Conservation (phyloP, 2,113 vertebrate species). For the Cephalopholis sonnerati region DNA sequence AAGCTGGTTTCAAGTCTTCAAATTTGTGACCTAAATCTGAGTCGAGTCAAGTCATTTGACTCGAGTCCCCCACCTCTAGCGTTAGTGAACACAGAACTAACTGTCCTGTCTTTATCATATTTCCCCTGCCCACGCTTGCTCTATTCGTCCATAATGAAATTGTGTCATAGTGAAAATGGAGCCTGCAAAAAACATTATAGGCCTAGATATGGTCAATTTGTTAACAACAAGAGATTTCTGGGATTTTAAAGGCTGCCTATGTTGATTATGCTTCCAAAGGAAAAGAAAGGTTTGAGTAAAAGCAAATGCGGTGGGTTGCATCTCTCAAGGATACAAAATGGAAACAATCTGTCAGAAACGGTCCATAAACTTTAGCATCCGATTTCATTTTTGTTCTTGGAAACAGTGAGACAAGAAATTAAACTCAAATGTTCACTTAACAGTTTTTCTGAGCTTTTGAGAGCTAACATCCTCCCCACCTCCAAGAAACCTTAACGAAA, state of each 20-base stretch:
- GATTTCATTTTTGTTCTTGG: neutral
- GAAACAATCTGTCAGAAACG: neutral
- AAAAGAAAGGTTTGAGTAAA: neutral
- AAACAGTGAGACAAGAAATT: neutral
- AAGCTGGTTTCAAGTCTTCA: too few relatives aligned
- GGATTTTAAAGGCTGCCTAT: neutral
- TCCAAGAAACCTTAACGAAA: neutral
- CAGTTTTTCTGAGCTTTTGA: neutral
- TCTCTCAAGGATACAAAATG: neutral
- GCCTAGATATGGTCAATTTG: neutral
- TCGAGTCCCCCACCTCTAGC: too few relatives aligned
- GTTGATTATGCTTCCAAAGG: neutral
- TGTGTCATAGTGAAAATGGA: neutral
- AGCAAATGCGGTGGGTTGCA: neutral
- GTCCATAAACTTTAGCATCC: neutral
- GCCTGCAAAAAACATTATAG: neutral
- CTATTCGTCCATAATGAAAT: neutral
- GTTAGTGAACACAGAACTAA: too few relatives aligned
- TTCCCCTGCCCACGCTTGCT: neutral
- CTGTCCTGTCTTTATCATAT: too few relatives aligned
- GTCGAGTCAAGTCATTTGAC: too few relatives aligned
- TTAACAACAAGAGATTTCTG: neutral
- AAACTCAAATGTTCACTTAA: neutral
- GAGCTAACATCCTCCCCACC: neutral
- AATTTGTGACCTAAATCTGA: too few relatives aligned